These are phyloP conservation scores for Drosophila vallismaia DNA, from an alignment of 2,888 invertebrate genomes.

Conservation along the genomic window DNA sequence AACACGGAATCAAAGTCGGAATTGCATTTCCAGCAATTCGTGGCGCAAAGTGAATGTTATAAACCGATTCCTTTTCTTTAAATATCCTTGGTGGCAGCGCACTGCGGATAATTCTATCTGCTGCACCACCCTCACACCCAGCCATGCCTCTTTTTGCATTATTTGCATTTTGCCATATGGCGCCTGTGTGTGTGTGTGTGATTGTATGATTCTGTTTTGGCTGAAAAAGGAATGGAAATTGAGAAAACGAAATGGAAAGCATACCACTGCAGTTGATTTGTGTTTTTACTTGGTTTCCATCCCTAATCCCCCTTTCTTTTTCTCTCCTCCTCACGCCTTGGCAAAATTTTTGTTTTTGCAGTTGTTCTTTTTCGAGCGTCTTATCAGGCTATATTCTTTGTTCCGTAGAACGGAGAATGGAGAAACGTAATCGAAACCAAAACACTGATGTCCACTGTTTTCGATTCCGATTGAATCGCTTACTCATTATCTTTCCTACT, in stretches of 20 bases:
- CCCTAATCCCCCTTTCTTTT: too few species aligned
- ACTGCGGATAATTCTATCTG: slow-evolving; percentile 52
- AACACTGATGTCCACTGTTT: slow-evolving; percentile 37
- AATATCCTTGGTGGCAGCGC: slow-evolving; percentile 39
- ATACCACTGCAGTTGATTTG: slow-evolving; percentile 50
- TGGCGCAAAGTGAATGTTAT: slow-evolving; percentile 36
- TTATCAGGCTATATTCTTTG: slow-evolving; percentile 37
- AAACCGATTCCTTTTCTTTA: slow-evolving; percentile 46
- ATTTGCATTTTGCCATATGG: slow-evolving; percentile 53
- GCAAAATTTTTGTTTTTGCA: slow-evolving; percentile 6
- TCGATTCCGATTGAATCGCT: slow-evolving; percentile 20
- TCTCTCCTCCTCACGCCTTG: not conserved
- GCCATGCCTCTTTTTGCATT: slow-evolving; percentile 8
- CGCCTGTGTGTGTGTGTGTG: slow-evolving; percentile 9
- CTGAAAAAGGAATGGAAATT: slow-evolving; percentile 48
- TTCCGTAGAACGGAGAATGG: slow-evolving; percentile 20
- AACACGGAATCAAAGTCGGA: slow-evolving; percentile 28
- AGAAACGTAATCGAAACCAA: slow-evolving; percentile 28
- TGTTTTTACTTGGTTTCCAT: slow-evolving; percentile 43
- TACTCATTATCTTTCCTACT: slow-evolving; percentile 27
- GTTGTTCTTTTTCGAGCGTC: slow-evolving; percentile 30
- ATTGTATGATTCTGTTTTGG: slow-evolving; percentile 25
- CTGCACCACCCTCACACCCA: slow-evolving; percentile 5
- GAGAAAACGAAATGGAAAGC: slow-evolving; percentile 55
- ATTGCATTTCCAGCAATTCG: slow-evolving; percentile 33